Base-by-base conservation (phyloP, 2,113 vertebrate genomes). In the Xyrauchen texanus region DNA sequence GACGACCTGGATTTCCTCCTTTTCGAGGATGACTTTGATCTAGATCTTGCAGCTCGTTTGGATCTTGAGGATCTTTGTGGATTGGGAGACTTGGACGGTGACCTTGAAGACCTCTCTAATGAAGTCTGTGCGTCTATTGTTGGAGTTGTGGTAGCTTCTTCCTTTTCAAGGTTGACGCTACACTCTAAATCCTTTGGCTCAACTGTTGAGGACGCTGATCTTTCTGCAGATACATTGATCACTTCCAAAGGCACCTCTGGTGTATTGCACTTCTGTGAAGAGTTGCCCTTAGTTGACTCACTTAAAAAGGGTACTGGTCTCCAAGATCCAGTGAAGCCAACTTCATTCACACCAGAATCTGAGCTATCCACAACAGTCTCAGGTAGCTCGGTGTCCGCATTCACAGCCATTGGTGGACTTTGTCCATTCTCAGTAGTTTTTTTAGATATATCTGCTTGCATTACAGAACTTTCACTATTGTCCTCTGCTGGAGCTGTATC, bases 1-100 rank as follows among this genome's bases (percentile, higher is more conserved):
- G 78, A 76, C 0, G 86, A 84, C 47, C 85, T 76, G 7, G 92
- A 92, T 49, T 71, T 87, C 72, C 68, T 88, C 34, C 72, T 85
- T 1, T 86, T 65, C 6, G 4, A 34, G 10, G 72, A 87, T 4
- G 90, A 91, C 55, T 47, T 84, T 8, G 91, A 88, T 0, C 11
- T 12, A 8, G 86, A 91, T 63, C 46, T 88, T 70, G 77, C 90
- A 75, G 81, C 87, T 6, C 13, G 53, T 72, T 53, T 51, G 52
- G 82, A 62, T 49, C 10, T 74, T 11, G 71, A 34, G 16, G 45
- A 63, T 6, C 2, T n/a, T 9, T 49, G 10, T 7, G 21, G 60
- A 64, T 12, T 65, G 47, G 73, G 73, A 64, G 73, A 74, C 47
- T 63, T 44, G 8, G 79, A 61, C 21, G 42, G 53, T 4, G 72